A percentile compares a stretch with the other conserved stretches of the same genome.
phyloP scores from a whole-genome alignment of 2,888 invertebrate species.

The Unio pictorum region DNA sequence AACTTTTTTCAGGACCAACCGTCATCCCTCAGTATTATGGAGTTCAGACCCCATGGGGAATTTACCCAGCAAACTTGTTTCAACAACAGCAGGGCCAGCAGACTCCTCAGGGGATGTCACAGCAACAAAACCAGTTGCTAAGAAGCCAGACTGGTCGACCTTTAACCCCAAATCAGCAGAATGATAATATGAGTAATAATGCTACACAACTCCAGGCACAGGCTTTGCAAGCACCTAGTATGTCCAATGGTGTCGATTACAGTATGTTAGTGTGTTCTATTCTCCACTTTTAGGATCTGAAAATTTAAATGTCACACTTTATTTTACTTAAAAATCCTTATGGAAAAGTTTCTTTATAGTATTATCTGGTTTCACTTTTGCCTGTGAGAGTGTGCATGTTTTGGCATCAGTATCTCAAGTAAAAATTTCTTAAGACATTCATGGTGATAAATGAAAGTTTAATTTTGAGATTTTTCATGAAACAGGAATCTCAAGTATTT shows the following conservation, averaged over 20 bases:
- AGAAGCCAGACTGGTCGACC: slow-evolving; percentile 62
- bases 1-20: slow-evolving; percentile 62
- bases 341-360: no score
- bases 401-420: no score
- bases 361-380: no score
- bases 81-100: slow-evolving; percentile 58
- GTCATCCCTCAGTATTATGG: slow-evolving; percentile 90
- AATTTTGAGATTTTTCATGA: no score
- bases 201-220: slow-evolving; percentile 52
- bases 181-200: slow-evolving; percentile 73
- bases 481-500: no score
- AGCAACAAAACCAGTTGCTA: slow-evolving; percentile 76
- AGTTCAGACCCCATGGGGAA: slow-evolving; percentile 88
- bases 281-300: no score
- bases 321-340: no score
- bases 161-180: slow-evolving; percentile 68
- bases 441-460: no score
- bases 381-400: no score
- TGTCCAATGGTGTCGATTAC: slow-evolving; percentile 6
- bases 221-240: slow-evolving; percentile 55
- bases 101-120: slow-evolving; percentile 50
- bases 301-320: no score
- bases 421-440: no score
- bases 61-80: slow-evolving; percentile 82
- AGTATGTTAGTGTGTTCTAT: neutral